phyloP scores from a whole-genome alignment of 35 echinoderm and acorn worm species.

The Eucidaris tribuloides region DNA sequence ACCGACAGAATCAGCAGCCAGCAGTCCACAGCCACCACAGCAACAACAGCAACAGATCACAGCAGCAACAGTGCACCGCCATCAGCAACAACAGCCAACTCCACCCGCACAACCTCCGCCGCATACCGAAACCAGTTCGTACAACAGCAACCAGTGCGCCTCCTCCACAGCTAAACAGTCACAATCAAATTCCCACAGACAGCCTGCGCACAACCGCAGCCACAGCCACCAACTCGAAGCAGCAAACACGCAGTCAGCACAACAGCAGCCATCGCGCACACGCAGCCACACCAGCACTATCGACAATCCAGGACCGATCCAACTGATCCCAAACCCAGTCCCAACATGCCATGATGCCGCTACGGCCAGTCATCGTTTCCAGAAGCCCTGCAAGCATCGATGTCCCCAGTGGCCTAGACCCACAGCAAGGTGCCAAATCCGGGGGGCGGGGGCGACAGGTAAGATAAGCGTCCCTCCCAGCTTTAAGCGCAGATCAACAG shows the following conservation, averaged over 20 bases:
- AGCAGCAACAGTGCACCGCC: background rate
- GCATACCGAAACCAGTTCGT: conserved; percentile 14
- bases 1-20: conserved; percentile 27
- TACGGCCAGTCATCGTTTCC: conserved; percentile 6
- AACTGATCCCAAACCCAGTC: no score
- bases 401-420: background rate
- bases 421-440: background rate
- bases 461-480: background rate
- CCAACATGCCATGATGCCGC: conserved; percentile 19
- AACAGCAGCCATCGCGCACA: no score
- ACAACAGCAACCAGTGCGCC: conserved; percentile 22
- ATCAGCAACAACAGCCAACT: background rate
- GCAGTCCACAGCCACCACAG: background rate
- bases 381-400: background rate
- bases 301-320: background rate
- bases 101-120: conserved; percentile 9
- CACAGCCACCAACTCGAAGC: conserved; percentile 38
- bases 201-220: conserved; percentile 35
- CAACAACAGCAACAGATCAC: no score
- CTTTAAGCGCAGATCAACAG: no score
- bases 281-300: conserved; percentile 3
- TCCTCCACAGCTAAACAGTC: background rate
- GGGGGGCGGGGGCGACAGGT: background rate
- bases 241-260: conserved; percentile 26
- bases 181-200: background rate